Evolutionary conservation across 2,113 vertebrate genomes (phyloP).

Genomic region (Canis aureus): DNA sequence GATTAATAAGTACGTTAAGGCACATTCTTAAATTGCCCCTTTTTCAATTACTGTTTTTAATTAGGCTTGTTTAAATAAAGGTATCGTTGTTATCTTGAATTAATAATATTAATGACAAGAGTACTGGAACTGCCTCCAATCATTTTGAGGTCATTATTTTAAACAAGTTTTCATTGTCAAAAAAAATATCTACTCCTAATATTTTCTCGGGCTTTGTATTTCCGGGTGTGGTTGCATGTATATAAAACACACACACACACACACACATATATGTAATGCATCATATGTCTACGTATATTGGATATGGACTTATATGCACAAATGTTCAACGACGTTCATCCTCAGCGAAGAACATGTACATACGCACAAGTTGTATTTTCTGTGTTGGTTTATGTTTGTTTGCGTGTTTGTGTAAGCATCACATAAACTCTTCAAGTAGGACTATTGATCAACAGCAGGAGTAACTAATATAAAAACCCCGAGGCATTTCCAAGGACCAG

Average conservation of each 20-base stretch:
- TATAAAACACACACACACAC: not conserved
- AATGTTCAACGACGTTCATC: not conserved
- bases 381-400: not conserved
- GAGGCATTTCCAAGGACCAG: conserved; percentile 44
- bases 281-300: not conserved
- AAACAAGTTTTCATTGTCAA: conserved; percentile 2
- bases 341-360: not conserved
- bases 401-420: not conserved
- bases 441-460: conserved; percentile 71
- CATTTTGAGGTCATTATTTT: conserved; percentile 1
- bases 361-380: not conserved
- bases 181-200: not conserved
- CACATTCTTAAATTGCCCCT: not conserved
- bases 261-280: not conserved
- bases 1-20: conserved; percentile 1
- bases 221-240: not conserved
- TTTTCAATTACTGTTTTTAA: conserved; percentile 38
- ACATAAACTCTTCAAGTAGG: conserved; percentile 57
- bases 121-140: not conserved
- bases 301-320: not conserved
- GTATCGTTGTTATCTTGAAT: not conserved
- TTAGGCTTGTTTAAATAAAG: conserved; percentile 20
- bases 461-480: conserved; percentile 64
- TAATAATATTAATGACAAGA: not conserved
- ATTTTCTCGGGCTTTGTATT: conserved; percentile 4